phyloP scores from a whole-genome alignment of 2,888 invertebrate genomes.

The Thera obeliscata region DNA sequence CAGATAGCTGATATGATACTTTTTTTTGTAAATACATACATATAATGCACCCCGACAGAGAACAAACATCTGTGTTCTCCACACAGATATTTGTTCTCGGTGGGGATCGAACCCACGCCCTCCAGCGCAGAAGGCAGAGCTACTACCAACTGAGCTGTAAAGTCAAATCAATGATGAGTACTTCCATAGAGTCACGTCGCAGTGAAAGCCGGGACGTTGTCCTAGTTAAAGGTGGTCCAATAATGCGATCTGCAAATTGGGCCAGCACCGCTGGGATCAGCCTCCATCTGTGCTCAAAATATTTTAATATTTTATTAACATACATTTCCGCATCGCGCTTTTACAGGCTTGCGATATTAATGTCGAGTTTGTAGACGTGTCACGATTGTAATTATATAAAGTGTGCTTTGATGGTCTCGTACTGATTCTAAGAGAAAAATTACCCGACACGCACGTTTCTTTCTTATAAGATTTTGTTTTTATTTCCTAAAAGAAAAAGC shows the following conservation, averaged over 20 bases:
- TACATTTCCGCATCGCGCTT: conserved; percentile 39
- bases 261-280: conserved; percentile 33
- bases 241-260: conserved; percentile 35
- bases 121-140: too few species aligned
- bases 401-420: conserved; percentile 13
- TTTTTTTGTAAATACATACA: too few species aligned
- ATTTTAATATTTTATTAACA: conserved; percentile 44
- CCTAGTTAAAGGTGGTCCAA: conserved; percentile 4
- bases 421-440: neutral
- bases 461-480: neutral
- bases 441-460: neutral
- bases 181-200: neutral
- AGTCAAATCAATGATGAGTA: too few species aligned
- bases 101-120: too few species aligned
- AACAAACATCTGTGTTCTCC: too few species aligned
- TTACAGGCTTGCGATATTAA: conserved; percentile 36
- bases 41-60: too few species aligned
- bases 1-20: too few species aligned
- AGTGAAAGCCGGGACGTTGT: neutral
- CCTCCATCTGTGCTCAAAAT: conserved; percentile 37
- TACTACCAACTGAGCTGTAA: too few species aligned
- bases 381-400: conserved; percentile 32
- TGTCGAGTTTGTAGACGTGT: conserved; percentile 28
- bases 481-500: neutral
- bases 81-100: too few species aligned